phyloP scores from a whole-genome alignment of 2,797 vertebrate genomes.

The Silurus lanzhouensis region DNA sequence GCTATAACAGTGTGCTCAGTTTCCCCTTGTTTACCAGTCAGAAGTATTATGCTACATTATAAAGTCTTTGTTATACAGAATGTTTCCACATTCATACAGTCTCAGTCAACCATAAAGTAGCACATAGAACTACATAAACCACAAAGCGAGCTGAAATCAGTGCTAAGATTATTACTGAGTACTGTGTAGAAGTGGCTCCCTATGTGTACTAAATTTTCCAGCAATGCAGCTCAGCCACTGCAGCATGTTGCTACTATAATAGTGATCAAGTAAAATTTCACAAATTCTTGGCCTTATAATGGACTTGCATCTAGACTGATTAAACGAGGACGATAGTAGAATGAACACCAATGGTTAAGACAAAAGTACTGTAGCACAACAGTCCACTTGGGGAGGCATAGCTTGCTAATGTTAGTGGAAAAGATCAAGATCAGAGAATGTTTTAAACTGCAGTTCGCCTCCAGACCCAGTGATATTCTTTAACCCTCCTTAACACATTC shows the following conservation, averaged over 20 bases:
- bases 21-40: too few species aligned
- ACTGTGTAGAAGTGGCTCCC: neutral
- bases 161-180: neutral
- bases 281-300: neutral
- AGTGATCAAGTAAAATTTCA: neutral
- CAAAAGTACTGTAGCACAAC: neutral
- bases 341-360: neutral
- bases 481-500: constrained; percentile 57
- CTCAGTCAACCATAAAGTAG: too few species aligned
- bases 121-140: neutral
- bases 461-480: neutral
- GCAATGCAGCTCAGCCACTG: neutral
- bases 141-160: neutral
- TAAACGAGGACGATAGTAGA: neutral
- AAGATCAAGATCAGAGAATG: neutral
- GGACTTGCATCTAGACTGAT: neutral
- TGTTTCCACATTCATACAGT: too few species aligned
- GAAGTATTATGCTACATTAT: too few species aligned
- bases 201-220: neutral
- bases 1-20: too few species aligned
- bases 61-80: too few species aligned
- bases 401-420: neutral
- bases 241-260: neutral
- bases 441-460: neutral
- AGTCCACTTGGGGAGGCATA: neutral